Conservation (phyloP, 2,113 vertebrate genomes). For the Bos javanicus region DNA sequence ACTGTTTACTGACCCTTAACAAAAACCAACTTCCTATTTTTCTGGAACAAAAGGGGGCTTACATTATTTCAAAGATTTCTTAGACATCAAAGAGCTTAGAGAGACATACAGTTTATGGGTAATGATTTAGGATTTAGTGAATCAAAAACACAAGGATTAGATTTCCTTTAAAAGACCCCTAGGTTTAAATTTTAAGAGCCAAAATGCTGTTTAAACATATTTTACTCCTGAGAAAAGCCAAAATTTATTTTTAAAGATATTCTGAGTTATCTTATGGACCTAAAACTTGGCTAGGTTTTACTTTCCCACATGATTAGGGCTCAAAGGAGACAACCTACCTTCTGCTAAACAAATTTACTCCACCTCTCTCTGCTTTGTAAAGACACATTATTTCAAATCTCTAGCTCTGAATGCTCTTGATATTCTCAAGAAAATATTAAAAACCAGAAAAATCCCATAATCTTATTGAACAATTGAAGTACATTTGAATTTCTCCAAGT, state of each 20-base stretch:
- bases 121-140: conserved; percentile 66
- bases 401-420: neutral
- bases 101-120: conserved; percentile 62
- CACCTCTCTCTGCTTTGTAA: neutral
- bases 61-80: conserved; percentile 67
- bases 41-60: conserved; percentile 41
- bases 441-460: neutral
- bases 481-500: neutral
- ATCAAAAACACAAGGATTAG: conserved; percentile 74
- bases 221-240: conserved; percentile 25
- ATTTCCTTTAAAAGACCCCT: conserved; percentile 66
- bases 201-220: conserved; percentile 44
- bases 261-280: conserved; percentile 24
- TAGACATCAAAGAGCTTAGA: conserved; percentile 65
- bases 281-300: conserved; percentile 34
- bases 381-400: neutral
- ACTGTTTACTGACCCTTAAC: conserved; percentile 39
- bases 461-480: neutral
- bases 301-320: conserved; percentile 24
- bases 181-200: conserved; percentile 60
- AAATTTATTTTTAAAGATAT: conserved; percentile 54
- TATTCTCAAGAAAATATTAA: neutral
- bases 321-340: neutral
- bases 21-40: conserved; percentile 62
- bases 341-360: neutral